Base-by-base conservation (phyloP, 1,140 invertebrate genomes). In the Leptestheria dahalacensis region DNA sequence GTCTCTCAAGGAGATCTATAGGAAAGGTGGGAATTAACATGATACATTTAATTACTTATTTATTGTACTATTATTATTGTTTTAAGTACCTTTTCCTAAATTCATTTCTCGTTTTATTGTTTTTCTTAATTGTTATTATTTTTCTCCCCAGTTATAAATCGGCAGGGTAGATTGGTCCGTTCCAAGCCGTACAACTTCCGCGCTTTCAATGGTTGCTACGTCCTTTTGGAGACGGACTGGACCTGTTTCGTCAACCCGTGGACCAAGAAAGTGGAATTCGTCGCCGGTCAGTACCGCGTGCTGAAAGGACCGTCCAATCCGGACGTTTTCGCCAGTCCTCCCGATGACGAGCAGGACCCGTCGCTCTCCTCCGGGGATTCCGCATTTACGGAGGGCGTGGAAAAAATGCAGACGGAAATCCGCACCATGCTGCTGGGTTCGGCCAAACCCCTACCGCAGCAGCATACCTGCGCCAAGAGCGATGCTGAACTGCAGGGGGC, bases 171-270 rank as follows among this genome's bases (percentile, higher is more conserved):
- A 47, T 79, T 82, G 2, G 82, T 85, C 67, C 78, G 79, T 62
- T 88, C 85, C 66, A 85, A 86, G 66, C 83, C 87, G 2, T 81
- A 82, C 65, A 78, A 86, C 61, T 87, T 94, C 69, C 75, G 83
- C 49, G 81, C 84, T 24, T 84, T 88, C 68, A 94, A 94, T 70
- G 88, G 89, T 1, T 80, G 82, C 64, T 92, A 80, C 69, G 77
- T 88, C 33, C 77, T 82, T 50, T 71, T 94, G 29, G 86, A 92
- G 71, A 93, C 91, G 0, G 88, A 94, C 71, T 96, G 90, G 89
- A 88, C 88, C 0, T 86, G 85, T 60, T 94, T 94, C 70, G 79
- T 93, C 28, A 95, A 95, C 78, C 91, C 92, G 0, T 96, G 91
- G 91, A 86, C 86, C 1, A 80, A 79, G 67, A 85, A 86, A 72